phyloP scores from a whole-genome alignment of 1,140 invertebrate genomes.

The Drosophila rhopaloa region DNA sequence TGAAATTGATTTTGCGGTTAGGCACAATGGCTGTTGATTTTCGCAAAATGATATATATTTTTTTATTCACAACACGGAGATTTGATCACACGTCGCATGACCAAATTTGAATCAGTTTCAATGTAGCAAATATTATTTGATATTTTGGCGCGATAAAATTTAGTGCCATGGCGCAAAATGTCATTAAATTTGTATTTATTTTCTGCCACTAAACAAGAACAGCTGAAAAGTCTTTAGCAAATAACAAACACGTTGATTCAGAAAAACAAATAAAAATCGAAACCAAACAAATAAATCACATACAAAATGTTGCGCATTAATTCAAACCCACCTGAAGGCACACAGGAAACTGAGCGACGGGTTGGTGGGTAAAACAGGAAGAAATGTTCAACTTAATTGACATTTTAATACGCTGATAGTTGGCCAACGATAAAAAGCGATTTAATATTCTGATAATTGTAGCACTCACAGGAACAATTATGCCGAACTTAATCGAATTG shows the following conservation, averaged over 20 bases:
- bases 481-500: slow-evolving; percentile 79
- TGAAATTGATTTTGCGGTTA: slow-evolving; percentile 81
- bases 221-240: slow-evolving; percentile 33
- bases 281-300: slow-evolving; percentile 52
- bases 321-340: slow-evolving; percentile 26
- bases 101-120: slow-evolving; percentile 69
- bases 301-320: slow-evolving; percentile 47
- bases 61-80: slow-evolving; percentile 27
- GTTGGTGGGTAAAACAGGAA: slow-evolving; percentile 18
- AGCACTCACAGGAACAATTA: slow-evolving; percentile 55
- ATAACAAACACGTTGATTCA: slow-evolving; percentile 35
- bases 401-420: slow-evolving; percentile 81
- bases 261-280: slow-evolving; percentile 37
- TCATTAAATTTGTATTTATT: slow-evolving; percentile 60
- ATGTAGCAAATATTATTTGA: slow-evolving; percentile 47
- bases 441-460: slow-evolving; percentile 83
- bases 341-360: not conserved
- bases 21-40: slow-evolving; percentile 73
- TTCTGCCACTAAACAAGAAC: slow-evolving; percentile 15
- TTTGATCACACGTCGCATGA: slow-evolving; percentile 66
- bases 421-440: slow-evolving; percentile 69
- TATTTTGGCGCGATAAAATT: slow-evolving; percentile 39
- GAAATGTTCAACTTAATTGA: slow-evolving; percentile 69
- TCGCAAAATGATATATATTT: slow-evolving; percentile 36
- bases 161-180: slow-evolving; percentile 42